These are phyloP conservation scores for Euphonia xanthogaster DNA, from an alignment of 2,797 vertebrate species.

Conservation along the genomic window DNA sequence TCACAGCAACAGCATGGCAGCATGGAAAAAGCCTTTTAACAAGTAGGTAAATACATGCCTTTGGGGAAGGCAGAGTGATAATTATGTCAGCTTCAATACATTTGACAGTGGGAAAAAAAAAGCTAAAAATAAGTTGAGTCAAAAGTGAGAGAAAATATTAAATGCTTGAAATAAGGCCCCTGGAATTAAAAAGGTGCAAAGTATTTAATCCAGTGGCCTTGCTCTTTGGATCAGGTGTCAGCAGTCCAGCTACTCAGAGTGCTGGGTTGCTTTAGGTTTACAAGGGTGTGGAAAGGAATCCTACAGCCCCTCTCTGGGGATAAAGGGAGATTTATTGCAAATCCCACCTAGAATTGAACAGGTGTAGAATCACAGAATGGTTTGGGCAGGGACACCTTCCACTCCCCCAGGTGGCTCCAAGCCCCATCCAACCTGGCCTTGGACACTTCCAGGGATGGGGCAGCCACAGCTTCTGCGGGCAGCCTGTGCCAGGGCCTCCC, in stretches of 20 bases:
- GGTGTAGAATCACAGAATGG: not conserved
- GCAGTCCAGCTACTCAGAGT: not conserved
- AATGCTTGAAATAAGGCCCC: constrained; percentile 21
- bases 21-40: constrained; percentile 75
- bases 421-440: rapidly evolving
- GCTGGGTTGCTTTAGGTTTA: not conserved
- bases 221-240: not conserved
- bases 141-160: constrained; percentile 70
- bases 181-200: not conserved
- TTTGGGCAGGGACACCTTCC: not conserved
- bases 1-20: constrained; percentile 78
- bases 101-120: constrained; percentile 58
- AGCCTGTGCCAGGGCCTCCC: rapidly evolving
- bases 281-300: not conserved
- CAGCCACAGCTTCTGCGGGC: not conserved
- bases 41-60: constrained; percentile 79
- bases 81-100: constrained; percentile 77
- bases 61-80: constrained; percentile 73
- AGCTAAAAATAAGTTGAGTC: constrained; percentile 73
- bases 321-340: not conserved
- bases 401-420: rapidly evolving
- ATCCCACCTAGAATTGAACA: not conserved
- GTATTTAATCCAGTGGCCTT: not conserved
- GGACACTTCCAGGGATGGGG: not conserved
- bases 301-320: not conserved